Conservation (phyloP, 1,140 invertebrate species). For the Carcinoscorpius rotundicauda region DNA sequence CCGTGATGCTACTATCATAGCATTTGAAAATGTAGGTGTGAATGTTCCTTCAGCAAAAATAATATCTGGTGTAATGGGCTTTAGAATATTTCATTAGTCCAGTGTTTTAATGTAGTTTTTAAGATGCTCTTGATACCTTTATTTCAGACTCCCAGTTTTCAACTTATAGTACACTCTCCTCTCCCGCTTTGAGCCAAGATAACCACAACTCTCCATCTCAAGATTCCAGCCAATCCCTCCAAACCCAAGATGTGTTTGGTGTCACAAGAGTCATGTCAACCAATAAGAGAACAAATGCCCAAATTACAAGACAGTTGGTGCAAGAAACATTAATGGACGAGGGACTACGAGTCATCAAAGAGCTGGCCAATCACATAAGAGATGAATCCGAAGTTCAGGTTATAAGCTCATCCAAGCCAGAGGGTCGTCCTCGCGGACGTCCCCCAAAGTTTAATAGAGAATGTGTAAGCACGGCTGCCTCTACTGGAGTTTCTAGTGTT, state of each 20-base stretch:
- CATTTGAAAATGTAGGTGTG: too few relatives aligned
- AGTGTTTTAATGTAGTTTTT: too few relatives aligned
- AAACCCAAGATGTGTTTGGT: constrained; percentile 16
- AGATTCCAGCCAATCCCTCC: constrained; percentile 19
- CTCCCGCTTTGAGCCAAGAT: constrained; percentile 21
- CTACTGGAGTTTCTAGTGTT: constrained; percentile 13
- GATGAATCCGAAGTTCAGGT: constrained; percentile 10
- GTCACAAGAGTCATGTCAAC: constrained; percentile 13
- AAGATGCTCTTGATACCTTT: too few relatives aligned
- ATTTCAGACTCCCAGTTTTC: constrained; percentile 25
- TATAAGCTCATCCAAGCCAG: constrained; percentile 4
- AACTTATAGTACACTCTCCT: constrained; percentile 23
- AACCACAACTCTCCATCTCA: constrained; percentile 21
- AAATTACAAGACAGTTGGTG: constrained; percentile 31
- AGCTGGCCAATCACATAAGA: constrained; percentile 23
- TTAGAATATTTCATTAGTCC: too few relatives aligned
- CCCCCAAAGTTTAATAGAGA: constrained; percentile 19
- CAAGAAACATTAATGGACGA: constrained; percentile 33
- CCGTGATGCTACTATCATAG: too few relatives aligned
- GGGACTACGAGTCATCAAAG: constrained; percentile 32
- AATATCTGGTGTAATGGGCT: too few relatives aligned
- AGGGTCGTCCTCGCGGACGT: constrained; percentile 18
- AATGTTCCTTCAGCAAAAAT: too few relatives aligned
- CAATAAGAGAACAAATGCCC: constrained; percentile 23
- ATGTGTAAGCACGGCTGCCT: constrained; percentile 9